These are phyloP conservation scores for Artibeus lituratus DNA, from an alignment of 2,797 vertebrate genomes.

Conservation along the genomic window DNA sequence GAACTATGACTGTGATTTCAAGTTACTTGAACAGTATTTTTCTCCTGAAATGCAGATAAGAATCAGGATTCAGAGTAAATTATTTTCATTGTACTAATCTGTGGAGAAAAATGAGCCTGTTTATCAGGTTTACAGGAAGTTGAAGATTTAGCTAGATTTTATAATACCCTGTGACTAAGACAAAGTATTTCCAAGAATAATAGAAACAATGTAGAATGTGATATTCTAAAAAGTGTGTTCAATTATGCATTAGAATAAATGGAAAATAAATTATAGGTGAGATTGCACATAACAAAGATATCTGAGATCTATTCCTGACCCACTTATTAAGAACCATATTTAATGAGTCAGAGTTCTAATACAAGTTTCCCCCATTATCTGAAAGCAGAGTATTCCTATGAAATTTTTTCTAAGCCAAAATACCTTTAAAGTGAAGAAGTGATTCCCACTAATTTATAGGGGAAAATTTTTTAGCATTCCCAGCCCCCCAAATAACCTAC, in stretches of 20 bases:
- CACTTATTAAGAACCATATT: not conserved
- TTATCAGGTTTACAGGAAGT: constrained; percentile 32
- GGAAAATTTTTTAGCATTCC: not conserved
- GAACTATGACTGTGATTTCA: not conserved
- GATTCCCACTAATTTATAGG: not conserved
- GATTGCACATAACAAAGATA: not conserved
- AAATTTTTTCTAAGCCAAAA: not conserved
- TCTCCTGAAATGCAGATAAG: not conserved
- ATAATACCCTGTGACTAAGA: constrained; percentile 30
- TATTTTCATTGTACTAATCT: not conserved
- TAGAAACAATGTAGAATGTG: not conserved
- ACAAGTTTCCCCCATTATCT: not conserved
- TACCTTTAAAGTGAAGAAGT: not conserved
- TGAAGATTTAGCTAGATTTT: constrained; percentile 46
- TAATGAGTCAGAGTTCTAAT: not conserved
- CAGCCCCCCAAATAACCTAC: not conserved
- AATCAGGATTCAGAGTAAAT: constrained; percentile 35
- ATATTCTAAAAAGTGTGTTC: constrained; percentile 10
- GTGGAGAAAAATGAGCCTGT: constrained; percentile 51
- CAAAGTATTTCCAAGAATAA: constrained; percentile 41
- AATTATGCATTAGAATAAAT: constrained; percentile 42
- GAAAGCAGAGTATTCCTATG: not conserved
- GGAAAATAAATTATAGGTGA: constrained; percentile 45
- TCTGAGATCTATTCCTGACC: not conserved
- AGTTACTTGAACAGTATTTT: not conserved